A percentile compares a stretch with the other conserved stretches of the same genome.
Conservation (phyloP, 1,140 invertebrate genomes). For the honey bee (Apis mellifera) region DNA sequence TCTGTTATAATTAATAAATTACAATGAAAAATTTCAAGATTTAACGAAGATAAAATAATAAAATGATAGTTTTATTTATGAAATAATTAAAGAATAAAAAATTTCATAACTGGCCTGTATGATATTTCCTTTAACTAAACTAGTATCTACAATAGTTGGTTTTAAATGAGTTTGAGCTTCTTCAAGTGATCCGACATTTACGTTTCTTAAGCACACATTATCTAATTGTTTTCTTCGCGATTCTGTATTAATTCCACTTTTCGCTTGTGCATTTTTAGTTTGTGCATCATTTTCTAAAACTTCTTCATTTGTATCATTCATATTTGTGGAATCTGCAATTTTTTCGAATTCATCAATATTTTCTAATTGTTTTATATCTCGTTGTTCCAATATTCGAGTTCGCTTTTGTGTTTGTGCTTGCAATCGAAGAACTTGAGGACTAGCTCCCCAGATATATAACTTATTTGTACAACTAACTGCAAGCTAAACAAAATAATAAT, state of each 20-base stretch:
- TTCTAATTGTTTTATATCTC: slow-evolving; percentile 71
- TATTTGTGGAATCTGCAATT: slow-evolving; percentile 26
- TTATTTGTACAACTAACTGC: slow-evolving; percentile 86
- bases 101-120: slow-evolving; percentile 77
- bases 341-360: slow-evolving; percentile 58
- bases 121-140: slow-evolving; percentile 82
- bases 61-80: neutral
- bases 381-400: slow-evolving; percentile 81
- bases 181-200: slow-evolving; percentile 71
- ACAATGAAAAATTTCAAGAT: neutral
- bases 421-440: slow-evolving; percentile 88
- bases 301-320: slow-evolving; percentile 48
- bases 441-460: slow-evolving; percentile 90
- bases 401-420: slow-evolving; percentile 86
- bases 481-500: slow-evolving; percentile 81
- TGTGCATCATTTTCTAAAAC: slow-evolving; percentile 41
- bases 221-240: slow-evolving; percentile 40
- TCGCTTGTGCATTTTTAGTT: slow-evolving; percentile 52
- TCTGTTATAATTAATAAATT: slow-evolving; percentile 70
- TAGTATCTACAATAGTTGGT: slow-evolving; percentile 83
- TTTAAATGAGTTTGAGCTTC: slow-evolving; percentile 81
- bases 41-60: neutral
- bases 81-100: neutral
- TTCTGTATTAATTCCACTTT: slow-evolving; percentile 39
- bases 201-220: slow-evolving; percentile 58